Percentiles rank a stretch among this genome's conserved stretches.
Conservation (phyloP, 2,797 vertebrate species). For the Steatocranus sp. region DNA sequence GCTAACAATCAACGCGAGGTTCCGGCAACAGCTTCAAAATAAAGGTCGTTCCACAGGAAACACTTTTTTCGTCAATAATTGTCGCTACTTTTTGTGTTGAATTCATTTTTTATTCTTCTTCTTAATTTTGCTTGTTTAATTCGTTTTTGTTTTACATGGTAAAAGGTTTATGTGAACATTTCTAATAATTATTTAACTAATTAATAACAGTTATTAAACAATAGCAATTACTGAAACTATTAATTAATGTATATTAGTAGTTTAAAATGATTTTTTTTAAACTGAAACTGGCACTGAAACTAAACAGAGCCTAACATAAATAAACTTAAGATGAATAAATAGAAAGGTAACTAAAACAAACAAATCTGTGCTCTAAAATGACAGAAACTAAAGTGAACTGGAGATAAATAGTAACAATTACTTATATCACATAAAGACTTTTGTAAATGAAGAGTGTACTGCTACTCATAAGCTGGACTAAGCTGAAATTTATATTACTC, state of each 20-base stretch:
- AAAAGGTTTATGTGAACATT: neutral
- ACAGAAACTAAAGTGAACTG: neutral
- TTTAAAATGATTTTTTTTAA: neutral
- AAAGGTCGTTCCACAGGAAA: neutral
- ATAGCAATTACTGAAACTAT: neutral
- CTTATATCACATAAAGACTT: neutral
- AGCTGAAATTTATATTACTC: neutral
- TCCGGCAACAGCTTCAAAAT: constrained; percentile 19
- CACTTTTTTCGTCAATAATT: neutral
- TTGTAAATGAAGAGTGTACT: neutral
- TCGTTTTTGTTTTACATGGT: neutral
- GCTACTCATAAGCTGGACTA: neutral
- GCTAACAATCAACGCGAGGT: fast-evolving
- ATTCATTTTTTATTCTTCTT: neutral
- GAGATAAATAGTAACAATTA: neutral
- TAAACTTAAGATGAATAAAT: neutral
- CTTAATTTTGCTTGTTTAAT: neutral
- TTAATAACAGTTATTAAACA: neutral
- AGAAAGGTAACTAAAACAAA: neutral
- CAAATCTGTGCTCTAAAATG: neutral
- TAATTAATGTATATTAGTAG: neutral
- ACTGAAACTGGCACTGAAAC: neutral
- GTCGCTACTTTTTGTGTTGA: neutral
- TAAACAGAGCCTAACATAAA: neutral
- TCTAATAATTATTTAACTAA: neutral